Conservation (phyloP, 1,140 invertebrate genomes). For the Aphaenogaster rudis region DNA sequence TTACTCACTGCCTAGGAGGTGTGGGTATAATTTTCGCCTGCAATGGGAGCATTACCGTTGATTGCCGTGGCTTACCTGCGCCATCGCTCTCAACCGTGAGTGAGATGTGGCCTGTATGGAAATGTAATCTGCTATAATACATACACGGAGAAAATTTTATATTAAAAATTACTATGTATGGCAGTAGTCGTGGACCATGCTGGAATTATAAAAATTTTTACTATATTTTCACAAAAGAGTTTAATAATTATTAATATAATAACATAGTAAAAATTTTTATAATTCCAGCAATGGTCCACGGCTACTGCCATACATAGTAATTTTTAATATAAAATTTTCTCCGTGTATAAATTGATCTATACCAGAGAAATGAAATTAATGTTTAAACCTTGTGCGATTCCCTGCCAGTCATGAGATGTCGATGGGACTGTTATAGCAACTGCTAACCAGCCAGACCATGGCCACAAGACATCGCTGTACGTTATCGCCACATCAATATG, state of each 20-base stretch:
- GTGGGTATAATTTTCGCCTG: constrained; percentile 92
- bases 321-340: no score
- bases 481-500: constrained; percentile 91
- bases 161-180: no score
- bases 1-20: constrained; percentile 89
- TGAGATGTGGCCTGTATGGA: constrained; percentile 93
- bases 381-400: constrained; percentile 87
- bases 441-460: constrained; percentile 98
- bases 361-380: constrained; percentile 26
- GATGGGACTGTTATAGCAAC: constrained; percentile 87
- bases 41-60: constrained; percentile 92
- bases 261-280: no score
- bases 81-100: constrained; percentile 93
- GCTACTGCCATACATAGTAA: no score
- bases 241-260: no score
- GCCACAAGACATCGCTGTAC: constrained; percentile 96
- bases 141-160: not conserved
- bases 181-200: no score
- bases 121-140: constrained; percentile 74
- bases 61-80: constrained; percentile 89
- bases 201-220: no score
- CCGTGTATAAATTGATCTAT: not conserved
- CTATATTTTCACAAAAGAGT: no score
- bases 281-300: no score
- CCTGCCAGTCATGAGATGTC: constrained; percentile 91